Base-by-base conservation (phyloP, 1,140 invertebrate genomes). In the Heterodera carotae region DNA sequence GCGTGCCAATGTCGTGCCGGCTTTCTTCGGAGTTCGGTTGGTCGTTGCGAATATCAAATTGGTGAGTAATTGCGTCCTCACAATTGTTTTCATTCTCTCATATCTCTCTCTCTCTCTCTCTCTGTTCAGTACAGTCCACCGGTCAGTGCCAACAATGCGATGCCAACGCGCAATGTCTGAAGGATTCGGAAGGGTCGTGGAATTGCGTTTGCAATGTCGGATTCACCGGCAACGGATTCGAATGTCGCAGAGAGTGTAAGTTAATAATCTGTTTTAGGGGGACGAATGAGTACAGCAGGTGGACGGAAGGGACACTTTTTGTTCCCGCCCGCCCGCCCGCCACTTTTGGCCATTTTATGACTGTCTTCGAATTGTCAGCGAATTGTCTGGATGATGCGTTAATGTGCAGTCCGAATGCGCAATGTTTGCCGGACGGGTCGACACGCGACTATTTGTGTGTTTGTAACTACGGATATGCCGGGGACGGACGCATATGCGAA, bases 391-490 rank as follows among this genome's bases (percentile, higher is more conserved):
- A 87, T 48, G 77, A 87, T 53, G 67, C 76, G 67, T 64, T 73
- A 10, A 56, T 88, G 31, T 89, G 89, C 78, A 85, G 88, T 77
- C 29, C 69, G 2, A 85, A 89, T 79, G 88, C 89, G 2, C 82
- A 88, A 34, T 89, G 89, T 81, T 76, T 88, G 8, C 87, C 83
- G 66, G 88, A 88, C 77, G 77, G 76, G 22, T 64, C 64, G 18
- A 87, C 76, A 5, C 75, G 77, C 18, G 22, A 29, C 34, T 87
- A 87, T 78, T 84, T 89, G 7, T 90, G 90, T 84, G 83, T 88
- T 10, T 90, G 90, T 79, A 87, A 88, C 69, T 83, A 84, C 34
- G 87, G 88, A 29, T 90, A 85, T 79, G 80, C 85, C 36, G 89
- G 89, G 59, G 88, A 90, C 84, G 90, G 90, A 69, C 78, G 69